Percentiles rank a stretch among this genome's conserved stretches.
phyloP scores from a whole-genome alignment of 2,113 vertebrate genomes.

The Gymnogyps californianus region DNA sequence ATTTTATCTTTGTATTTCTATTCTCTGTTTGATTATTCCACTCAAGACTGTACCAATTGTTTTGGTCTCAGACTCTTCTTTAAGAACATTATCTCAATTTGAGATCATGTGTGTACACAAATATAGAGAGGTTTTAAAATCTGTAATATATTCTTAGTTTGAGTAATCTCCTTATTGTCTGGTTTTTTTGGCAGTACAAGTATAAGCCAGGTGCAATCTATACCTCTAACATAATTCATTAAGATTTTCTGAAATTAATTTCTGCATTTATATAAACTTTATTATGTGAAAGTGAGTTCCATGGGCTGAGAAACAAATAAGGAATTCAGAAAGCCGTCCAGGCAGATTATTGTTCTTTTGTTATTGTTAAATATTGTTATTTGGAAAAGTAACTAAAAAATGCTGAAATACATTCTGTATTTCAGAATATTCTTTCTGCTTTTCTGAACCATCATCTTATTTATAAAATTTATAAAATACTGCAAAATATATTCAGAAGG shows the following conservation, averaged over 20 bases:
- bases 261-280: neutral
- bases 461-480: neutral
- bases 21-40: neutral
- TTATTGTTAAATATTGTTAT: neutral
- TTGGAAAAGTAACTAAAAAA: neutral
- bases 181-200: neutral
- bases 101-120: neutral
- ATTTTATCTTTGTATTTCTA: neutral
- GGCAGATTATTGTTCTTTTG: neutral
- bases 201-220: neutral
- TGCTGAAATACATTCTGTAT: neutral
- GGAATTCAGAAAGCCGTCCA: neutral
- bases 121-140: neutral
- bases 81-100: neutral
- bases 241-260: neutral
- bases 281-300: rapidly evolving
- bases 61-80: neutral
- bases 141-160: neutral
- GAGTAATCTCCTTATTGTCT: neutral
- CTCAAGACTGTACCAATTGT: neutral
- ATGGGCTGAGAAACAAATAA: neutral
- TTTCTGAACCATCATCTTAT: neutral
- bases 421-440: neutral
- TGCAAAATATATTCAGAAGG: neutral
- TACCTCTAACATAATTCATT: neutral